Percentiles rank a stretch among this genome's conserved stretches.
Conservation (phyloP, 2,888 invertebrate species). For the Caenorhabditis drosophilae region DNA sequence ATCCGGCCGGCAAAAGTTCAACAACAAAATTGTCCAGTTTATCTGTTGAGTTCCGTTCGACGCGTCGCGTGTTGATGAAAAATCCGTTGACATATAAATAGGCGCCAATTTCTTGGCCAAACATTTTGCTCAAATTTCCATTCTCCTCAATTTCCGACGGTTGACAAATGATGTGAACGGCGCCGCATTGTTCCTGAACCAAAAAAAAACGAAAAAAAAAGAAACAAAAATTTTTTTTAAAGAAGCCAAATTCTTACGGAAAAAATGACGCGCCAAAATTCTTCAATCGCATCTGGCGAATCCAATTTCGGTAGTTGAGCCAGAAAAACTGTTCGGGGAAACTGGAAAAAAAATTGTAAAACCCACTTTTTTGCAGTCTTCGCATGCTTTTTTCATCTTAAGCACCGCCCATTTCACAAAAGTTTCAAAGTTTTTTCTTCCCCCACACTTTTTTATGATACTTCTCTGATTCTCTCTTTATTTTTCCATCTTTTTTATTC, state of each 20-base stretch:
- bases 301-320: slow-evolving; percentile 30
- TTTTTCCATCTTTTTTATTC: no score
- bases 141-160: slow-evolving; percentile 21
- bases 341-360: slow-evolving; percentile 25
- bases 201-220: no score
- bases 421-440: no score
- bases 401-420: no score
- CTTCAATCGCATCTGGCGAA: slow-evolving; percentile 16
- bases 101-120: slow-evolving; percentile 15
- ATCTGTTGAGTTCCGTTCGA: slow-evolving; percentile 13
- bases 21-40: slow-evolving; percentile 21
- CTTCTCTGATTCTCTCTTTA: no score
- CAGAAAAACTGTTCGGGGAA: slow-evolving; percentile 13
- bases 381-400: no score
- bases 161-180: slow-evolving; percentile 22
- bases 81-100: slow-evolving; percentile 30
- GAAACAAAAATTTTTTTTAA: no score
- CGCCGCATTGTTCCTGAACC: slow-evolving; percentile 27
- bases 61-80: slow-evolving; percentile 30
- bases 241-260: no score
- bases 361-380: no score
- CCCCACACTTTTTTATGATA: no score
- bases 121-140: slow-evolving; percentile 15
- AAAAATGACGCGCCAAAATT: slow-evolving; percentile 34
- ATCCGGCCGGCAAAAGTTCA: slow-evolving; percentile 30